Base-by-base conservation (phyloP, 2,113 vertebrate species). In the Scomber japonicus region DNA sequence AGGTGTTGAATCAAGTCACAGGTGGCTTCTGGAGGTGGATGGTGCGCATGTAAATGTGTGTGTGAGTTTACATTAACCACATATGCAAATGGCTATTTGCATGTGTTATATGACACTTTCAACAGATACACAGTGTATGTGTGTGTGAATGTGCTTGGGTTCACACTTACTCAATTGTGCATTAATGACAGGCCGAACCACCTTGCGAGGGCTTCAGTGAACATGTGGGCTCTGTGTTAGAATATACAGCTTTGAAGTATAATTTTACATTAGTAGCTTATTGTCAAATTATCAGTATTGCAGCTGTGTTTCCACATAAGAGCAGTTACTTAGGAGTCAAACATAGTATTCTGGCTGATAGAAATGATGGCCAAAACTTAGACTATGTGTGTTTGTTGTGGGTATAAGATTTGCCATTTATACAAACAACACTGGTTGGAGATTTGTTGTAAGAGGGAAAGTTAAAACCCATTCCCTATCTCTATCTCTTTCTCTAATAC, bases 61-160 rank as follows among this genome's bases (percentile, higher is more conserved):
- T 60, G 27, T 63, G 71, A 53, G 10, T 71, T 57, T 62, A 40
- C 56, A 74, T 75, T 69, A 54, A 60, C 53, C 55, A 77, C 5
- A 4, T 21, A 57, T 66, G 74, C 53, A 59, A 46, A 70, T 40
- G 12, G 5, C 17, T 35, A 14, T 55, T 46, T 35, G 51, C 48
- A 27, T 30, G 49, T 63, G 19, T 5, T 45, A 8, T n/a, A 44
- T 27, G 14, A 14, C 0, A 0, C 53, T 27, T 53, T 45, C 51
- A 60, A 30, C 11, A n/a, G 2, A 14, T 17, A n/a, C 5, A 12
- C 8, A n/a, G 46, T 50, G 44, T 27, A 27, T 57, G 44, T 48
- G 15, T 30, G 63, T 27, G 7, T 4, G 35, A 40, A 40, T 40
- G 7, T 40, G 35, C 35, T 40, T 40, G 9, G 7, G 2, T 40